Conservation (phyloP, 1,140 invertebrate genomes). For the Acyrthosiphon pisum region DNA sequence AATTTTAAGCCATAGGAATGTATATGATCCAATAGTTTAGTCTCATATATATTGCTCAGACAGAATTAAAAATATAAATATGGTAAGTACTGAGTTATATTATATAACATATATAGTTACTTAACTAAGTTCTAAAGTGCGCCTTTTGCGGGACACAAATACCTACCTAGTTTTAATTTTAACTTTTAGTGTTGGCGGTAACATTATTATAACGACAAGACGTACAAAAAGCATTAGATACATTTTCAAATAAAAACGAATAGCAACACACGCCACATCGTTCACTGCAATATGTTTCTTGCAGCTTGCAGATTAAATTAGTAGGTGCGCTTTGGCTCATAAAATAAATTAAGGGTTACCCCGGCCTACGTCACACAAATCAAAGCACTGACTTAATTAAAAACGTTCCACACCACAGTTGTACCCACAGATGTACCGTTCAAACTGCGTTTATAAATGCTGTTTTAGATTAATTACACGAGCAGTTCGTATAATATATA, state of each 20-base stretch:
- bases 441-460: not conserved
- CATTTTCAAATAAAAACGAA: not conserved
- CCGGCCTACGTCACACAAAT: not conserved
- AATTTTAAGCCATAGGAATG: too few species aligned
- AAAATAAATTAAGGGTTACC: not conserved
- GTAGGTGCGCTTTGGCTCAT: not conserved
- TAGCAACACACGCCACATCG: not conserved
- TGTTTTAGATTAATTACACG: not conserved
- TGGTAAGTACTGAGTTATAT: too few species aligned
- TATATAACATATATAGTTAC: too few species aligned
- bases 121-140: too few species aligned
- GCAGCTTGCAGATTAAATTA: not conserved
- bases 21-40: too few species aligned
- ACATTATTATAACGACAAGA: not conserved
- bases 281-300: not conserved
- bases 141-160: too few species aligned
- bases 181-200: not conserved
- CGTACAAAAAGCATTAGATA: not conserved
- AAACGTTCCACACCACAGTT: not conserved
- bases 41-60: too few species aligned
- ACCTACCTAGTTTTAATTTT: not conserved
- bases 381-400: conserved; percentile 12
- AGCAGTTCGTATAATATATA: not conserved
- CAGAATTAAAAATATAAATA: too few species aligned
- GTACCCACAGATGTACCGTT: not conserved